phyloP scores from a whole-genome alignment of 1,140 invertebrate species.

The Caenorhabditis remanei region DNA sequence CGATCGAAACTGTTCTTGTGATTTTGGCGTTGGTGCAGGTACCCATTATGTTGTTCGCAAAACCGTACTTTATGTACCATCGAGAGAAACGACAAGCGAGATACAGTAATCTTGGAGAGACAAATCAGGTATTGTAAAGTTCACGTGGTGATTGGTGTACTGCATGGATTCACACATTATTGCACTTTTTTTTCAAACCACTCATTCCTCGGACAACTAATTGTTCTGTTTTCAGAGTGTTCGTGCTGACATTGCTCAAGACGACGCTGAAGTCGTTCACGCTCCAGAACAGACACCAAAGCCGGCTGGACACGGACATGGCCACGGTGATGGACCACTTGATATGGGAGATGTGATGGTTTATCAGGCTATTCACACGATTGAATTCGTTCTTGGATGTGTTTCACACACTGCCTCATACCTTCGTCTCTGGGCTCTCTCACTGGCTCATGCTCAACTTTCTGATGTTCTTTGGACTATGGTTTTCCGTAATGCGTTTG shows the following conservation, averaged over 20 bases:
- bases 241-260: slow-evolving; percentile 74
- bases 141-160: not conserved
- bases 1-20: slow-evolving; percentile 63
- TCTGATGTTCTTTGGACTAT: slow-evolving; percentile 80
- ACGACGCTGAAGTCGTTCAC: slow-evolving; percentile 75
- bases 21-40: slow-evolving; percentile 86
- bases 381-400: slow-evolving; percentile 94
- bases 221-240: slow-evolving; percentile 72
- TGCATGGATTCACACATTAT: slow-evolving; percentile 19
- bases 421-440: slow-evolving; percentile 93
- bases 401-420: slow-evolving; percentile 96
- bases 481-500: slow-evolving; percentile 79
- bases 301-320: slow-evolving; percentile 68
- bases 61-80: slow-evolving; percentile 82
- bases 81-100: slow-evolving; percentile 39
- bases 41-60: slow-evolving; percentile 90
- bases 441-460: slow-evolving; percentile 88
- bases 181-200: not conserved
- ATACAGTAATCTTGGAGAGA: slow-evolving; percentile 11
- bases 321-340: slow-evolving; percentile 67
- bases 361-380: slow-evolving; percentile 93
- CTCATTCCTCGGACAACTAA: not conserved
- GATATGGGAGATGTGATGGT: slow-evolving; percentile 89
- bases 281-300: slow-evolving; percentile 54
- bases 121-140: not conserved